phyloP scores from a whole-genome alignment of 2,888 invertebrate species.

The Thyatira batis region DNA sequence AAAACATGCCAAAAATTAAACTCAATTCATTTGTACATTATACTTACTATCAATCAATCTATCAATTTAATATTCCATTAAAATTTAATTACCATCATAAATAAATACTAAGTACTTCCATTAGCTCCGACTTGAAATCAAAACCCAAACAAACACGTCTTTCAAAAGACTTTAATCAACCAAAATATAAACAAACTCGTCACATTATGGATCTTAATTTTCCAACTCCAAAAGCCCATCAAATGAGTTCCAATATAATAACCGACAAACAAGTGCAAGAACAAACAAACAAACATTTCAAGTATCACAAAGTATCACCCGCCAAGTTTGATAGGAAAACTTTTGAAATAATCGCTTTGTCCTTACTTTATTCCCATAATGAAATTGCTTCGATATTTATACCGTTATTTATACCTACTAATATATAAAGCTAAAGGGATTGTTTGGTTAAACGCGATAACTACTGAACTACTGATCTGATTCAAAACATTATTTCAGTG shows the following conservation, averaged over 20 bases:
- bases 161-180: neutral
- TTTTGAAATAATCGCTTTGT: conserved; percentile 22
- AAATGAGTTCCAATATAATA: conserved; percentile 10
- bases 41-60: too few relatives aligned
- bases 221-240: conserved; percentile 5
- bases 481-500: too few relatives aligned
- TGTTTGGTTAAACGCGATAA: too few relatives aligned
- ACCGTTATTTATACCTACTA: neutral
- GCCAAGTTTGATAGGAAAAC: conserved; percentile 38
- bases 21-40: too few relatives aligned
- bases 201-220: neutral
- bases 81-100: too few relatives aligned
- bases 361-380: conserved; percentile 9
- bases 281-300: conserved; percentile 13
- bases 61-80: too few relatives aligned
- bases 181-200: neutral
- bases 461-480: too few relatives aligned
- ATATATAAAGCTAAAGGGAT: too few relatives aligned
- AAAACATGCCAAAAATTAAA: too few relatives aligned
- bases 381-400: neutral
- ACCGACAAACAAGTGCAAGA: conserved; percentile 15
- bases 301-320: conserved; percentile 8
- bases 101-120: too few relatives aligned
- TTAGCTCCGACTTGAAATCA: too few relatives aligned
- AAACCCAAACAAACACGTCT: neutral